These are phyloP conservation scores for Limonius californicus DNA, from an alignment of 1,140 invertebrate genomes.

Conservation along the genomic window DNA sequence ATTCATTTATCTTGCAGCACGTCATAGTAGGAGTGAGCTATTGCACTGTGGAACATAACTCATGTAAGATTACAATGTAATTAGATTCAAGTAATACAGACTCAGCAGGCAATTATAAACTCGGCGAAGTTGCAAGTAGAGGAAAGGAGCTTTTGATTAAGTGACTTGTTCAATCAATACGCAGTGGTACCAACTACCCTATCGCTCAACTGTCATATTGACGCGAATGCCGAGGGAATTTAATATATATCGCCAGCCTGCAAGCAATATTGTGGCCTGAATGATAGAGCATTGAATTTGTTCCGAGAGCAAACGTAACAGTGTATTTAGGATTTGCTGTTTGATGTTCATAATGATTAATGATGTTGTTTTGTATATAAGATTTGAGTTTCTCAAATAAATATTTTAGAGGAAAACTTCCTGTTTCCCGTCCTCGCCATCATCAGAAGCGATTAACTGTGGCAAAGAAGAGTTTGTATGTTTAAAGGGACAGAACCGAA, in stretches of 20 bases:
- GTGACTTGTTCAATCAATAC: slow-evolving; percentile 14
- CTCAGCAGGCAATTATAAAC: slow-evolving; percentile 10
- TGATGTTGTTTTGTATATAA: too few species aligned
- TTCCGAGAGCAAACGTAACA: not conserved
- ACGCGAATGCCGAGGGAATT: slow-evolving; percentile 8
- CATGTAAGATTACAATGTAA: slow-evolving; percentile 13
- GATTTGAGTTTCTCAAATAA: too few species aligned
- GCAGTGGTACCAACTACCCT: slow-evolving; percentile 1
- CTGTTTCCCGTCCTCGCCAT: too few species aligned
- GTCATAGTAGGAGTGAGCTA: slow-evolving; percentile 5
- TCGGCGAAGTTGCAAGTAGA: not conserved
- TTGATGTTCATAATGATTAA: slow-evolving; percentile 6
- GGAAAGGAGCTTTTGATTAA: slow-evolving; percentile 8
- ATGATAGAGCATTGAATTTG: slow-evolving; percentile 3
- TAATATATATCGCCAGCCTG: slow-evolving; percentile 5
- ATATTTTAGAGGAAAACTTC: too few species aligned
- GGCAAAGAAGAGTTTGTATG: too few species aligned
- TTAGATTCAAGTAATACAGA: slow-evolving; percentile 14
- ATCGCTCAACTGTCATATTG: slow-evolving; percentile 8
- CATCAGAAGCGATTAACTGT: too few species aligned
- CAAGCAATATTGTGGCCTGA: slow-evolving; percentile 3
- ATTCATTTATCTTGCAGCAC: not conserved
- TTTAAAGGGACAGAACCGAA: too few species aligned
- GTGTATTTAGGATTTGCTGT: slow-evolving; percentile 6
- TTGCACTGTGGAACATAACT: slow-evolving; percentile 11